Evolutionary conservation across 2,888 invertebrate species (phyloP).

Genomic region (Plebejus argus): DNA sequence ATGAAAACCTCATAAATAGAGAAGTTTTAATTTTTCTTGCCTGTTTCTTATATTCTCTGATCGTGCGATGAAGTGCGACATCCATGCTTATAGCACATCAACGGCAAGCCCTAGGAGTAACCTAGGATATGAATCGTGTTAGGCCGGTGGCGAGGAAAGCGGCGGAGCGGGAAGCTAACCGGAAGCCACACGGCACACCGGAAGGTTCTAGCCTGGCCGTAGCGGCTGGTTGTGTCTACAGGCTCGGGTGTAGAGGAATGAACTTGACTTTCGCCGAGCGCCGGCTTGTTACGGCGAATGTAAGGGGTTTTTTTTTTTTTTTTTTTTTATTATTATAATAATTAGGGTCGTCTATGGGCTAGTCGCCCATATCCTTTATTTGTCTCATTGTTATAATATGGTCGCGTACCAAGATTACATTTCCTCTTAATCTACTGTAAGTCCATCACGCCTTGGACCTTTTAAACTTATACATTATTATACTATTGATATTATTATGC

Average conservation of each 20-base stretch:
- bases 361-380: too few species aligned
- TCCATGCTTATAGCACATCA: neutral
- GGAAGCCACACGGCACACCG: slow-evolving; percentile 42
- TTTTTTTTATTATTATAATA: too few species aligned
- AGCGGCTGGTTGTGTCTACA: slow-evolving; percentile 40
- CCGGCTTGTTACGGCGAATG: slow-evolving; percentile 47
- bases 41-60: too few species aligned
- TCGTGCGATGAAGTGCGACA: neutral
- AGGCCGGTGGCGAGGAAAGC: slow-evolving; percentile 22
- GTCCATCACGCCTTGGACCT: too few species aligned
- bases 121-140: slow-evolving; percentile 19
- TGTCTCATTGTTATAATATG: too few species aligned
- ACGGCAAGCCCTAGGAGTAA: slow-evolving; percentile 19
- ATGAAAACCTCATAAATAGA: too few species aligned
- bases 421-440: too few species aligned
- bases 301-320: neutral
- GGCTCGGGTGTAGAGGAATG: slow-evolving; percentile 52
- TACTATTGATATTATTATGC: too few species aligned
- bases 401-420: too few species aligned
- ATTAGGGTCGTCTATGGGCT: too few species aligned
- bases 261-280: slow-evolving; percentile 67
- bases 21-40: too few species aligned
- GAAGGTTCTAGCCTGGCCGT: slow-evolving; percentile 42
- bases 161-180: slow-evolving; percentile 30
- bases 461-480: too few species aligned